phyloP scores from a whole-genome alignment of 2,113 vertebrate genomes.

The Vireo altiloquus region DNA sequence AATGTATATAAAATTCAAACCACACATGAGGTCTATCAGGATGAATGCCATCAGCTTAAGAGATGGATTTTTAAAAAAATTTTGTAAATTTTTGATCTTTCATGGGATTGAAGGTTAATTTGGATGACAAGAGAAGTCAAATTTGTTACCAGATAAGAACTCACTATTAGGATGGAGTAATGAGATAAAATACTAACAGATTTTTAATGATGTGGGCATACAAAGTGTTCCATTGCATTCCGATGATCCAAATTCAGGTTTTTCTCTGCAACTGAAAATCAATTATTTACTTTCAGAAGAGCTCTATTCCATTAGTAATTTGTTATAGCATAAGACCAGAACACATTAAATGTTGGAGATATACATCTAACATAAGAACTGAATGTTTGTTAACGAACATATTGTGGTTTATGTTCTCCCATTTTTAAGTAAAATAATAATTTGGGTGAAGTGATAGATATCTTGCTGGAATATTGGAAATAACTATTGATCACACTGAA shows the following conservation, averaged over 20 bases:
- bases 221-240: background rate
- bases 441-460: background rate
- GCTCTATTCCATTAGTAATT: background rate
- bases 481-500: background rate
- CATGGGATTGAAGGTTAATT: background rate
- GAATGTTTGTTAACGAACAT: background rate
- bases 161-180: background rate
- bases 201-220: background rate
- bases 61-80: background rate
- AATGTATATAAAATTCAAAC: background rate
- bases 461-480: background rate
- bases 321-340: background rate
- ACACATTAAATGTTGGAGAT: background rate
- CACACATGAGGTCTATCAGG: background rate
- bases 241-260: background rate
- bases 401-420: background rate
- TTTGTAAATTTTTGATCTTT: background rate
- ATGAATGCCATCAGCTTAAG: background rate
- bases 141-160: background rate
- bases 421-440: background rate
- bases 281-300: background rate
- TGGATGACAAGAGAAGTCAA: background rate
- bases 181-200: slow-evolving; percentile 3
- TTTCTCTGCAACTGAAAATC: background rate
- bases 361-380: background rate